Evolutionary conservation across 2,113 vertebrate species (phyloP).

Genomic region (Euleptes europaea): DNA sequence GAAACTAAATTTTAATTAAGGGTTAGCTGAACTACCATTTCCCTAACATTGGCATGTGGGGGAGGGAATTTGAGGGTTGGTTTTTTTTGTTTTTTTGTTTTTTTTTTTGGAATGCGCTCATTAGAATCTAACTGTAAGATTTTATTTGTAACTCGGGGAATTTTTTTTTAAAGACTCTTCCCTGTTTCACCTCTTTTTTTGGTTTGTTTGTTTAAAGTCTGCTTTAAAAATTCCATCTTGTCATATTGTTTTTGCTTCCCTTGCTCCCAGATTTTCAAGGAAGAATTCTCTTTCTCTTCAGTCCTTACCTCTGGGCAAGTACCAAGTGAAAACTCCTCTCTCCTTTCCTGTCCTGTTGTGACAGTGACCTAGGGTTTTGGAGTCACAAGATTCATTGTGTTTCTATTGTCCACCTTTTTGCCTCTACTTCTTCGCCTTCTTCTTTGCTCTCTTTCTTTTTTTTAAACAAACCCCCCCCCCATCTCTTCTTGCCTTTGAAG

Average conservation of each 20-base stretch:
- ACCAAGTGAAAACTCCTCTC: neutral
- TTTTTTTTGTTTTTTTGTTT: too few species aligned
- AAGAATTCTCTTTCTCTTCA: conserved; percentile 33
- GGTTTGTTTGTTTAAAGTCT: neutral
- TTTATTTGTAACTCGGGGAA: conserved; percentile 22
- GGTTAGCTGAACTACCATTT: conserved; percentile 80
- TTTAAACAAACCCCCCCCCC: conserved; percentile 19
- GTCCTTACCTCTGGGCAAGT: conserved; percentile 41
- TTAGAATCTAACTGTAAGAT: conserved; percentile 24
- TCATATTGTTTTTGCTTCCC: conserved; percentile 29
- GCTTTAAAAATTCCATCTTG: conserved; percentile 36
- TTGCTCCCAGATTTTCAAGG: conserved; percentile 41
- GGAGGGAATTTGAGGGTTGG: neutral
- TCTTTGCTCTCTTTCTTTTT: neutral
- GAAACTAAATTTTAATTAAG: conserved; percentile 86
- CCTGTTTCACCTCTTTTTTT: neutral
- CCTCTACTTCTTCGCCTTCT: conserved; percentile 24
- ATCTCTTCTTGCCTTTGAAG: conserved; percentile 66
- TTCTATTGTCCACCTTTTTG: conserved; percentile 36
- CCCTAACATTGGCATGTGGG: conserved; percentile 7
- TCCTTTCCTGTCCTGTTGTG: neutral
- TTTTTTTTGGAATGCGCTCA: conserved; percentile 19
- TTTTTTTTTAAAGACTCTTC: neutral
- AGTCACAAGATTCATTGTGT: conserved; percentile 32
- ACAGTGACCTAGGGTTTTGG: conserved; percentile 24